Conservation (phyloP, 2,888 invertebrate genomes). For the Caenorhabditis afra region DNA sequence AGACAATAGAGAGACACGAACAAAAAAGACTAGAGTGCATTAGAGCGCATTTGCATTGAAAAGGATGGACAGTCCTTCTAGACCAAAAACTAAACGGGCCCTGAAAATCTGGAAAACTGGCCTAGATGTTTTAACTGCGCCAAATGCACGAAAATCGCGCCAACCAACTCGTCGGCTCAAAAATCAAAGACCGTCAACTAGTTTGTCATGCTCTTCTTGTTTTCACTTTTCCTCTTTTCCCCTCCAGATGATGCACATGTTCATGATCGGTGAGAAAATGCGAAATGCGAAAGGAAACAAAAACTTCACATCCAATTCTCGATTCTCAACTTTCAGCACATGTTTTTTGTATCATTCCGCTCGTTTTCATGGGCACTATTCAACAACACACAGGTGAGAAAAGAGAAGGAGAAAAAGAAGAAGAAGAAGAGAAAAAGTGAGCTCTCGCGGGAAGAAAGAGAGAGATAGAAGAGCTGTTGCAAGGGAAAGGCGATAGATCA, state of each 20-base stretch:
- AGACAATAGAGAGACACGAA: no score
- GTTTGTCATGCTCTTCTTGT: no score
- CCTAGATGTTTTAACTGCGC: no score
- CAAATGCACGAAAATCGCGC: no score
- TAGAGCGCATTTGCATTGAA: no score
- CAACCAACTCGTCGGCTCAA: no score
- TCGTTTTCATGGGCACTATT: neutral
- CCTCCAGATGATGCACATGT: neutral
- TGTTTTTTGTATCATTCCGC: neutral
- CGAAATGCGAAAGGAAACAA: neutral
- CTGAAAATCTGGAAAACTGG: no score
- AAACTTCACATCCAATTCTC: conserved; percentile 1
- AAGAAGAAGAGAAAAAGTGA: conserved; percentile 4
- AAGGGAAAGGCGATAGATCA: conserved; percentile 19
- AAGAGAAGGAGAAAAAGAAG: conserved; percentile 4
- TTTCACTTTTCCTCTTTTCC: neutral
- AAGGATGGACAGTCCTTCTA: no score
- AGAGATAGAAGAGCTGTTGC: neutral
- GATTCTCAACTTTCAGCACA: neutral
- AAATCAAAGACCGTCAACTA: no score
- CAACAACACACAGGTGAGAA: neutral
- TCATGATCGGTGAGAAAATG: conserved; percentile 5
- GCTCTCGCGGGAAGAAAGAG: conserved; percentile 29
- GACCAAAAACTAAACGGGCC: no score
- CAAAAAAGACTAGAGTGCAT: no score